Base-by-base conservation (phyloP, 2,797 vertebrate genomes). In the Poecilia picta region DNA sequence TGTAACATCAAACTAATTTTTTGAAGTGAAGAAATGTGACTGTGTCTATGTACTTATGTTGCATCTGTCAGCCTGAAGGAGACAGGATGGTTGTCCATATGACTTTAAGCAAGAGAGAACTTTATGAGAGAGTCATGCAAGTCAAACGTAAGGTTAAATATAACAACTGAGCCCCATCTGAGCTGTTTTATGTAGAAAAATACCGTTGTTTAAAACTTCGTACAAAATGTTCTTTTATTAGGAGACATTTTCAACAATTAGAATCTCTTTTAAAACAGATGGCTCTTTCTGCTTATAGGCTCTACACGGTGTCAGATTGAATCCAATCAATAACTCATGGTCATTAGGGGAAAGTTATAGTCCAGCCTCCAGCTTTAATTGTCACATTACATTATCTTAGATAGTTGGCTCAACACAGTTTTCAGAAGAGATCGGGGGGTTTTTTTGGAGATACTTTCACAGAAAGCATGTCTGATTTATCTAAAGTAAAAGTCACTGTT, bases 321-420 rank as follows among this genome's bases (percentile, higher is more conserved):
- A 89, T 88, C 74, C 81, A 41, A 86, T 86, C 82, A 84, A 86
- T 85, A 75, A 59, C 71, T 79, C 45, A 45, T 25, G 86, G 81
- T 89, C 59, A 89, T 88, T 84, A 86, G 77, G 53, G 49, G 36
- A 81, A 75, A 80, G 66, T 39, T 83, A 85, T 59, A 76, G 76
- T 70, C 45, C 78, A 82, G 82, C 82, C 84, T 74, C n/a, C 18
- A 88, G 88, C 83, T 85, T 88, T 84, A 85, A 89, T 82, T 87
- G 83, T 85, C 92, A 85, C 53, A 64, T 83, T 85, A 75, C 55
- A 77, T 90, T 84, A 85, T 57, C 46, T 66, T 31, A 41, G 47
- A 59, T 73, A 49, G 73, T 75, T 46, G 43, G 70, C 74, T 78
- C 73, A 55, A 66, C 6, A 72, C 39, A 16, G 80, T 79, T 83